Percentiles rank a stretch among this genome's conserved stretches.
These are phyloP conservation scores for Anoplius nigerrimus DNA, from an alignment of 2,888 invertebrate species.

Conservation along the genomic window DNA sequence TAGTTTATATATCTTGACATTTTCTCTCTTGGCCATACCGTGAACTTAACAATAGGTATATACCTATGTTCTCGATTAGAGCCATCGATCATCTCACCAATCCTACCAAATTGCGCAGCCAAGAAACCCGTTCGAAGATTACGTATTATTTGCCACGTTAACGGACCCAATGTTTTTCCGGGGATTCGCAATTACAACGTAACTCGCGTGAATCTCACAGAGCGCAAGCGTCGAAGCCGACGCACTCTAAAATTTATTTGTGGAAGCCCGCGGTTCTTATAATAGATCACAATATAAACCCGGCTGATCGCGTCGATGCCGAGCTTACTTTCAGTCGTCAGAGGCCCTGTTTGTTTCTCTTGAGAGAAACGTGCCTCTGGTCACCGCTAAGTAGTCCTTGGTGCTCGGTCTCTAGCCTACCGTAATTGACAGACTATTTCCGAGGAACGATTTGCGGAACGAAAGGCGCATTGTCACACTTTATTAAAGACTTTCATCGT, in stretches of 20 bases:
- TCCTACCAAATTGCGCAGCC: too few relatives aligned
- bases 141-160: too few relatives aligned
- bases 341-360: conserved; percentile 29
- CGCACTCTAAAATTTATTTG: conserved; percentile 53
- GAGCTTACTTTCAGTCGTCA: neutral
- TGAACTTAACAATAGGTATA: too few relatives aligned
- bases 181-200: neutral
- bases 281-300: conserved; percentile 66
- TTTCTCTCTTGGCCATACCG: too few relatives aligned
- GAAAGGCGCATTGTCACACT: too few relatives aligned
- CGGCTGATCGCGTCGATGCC: conserved; percentile 27
- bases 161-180: conserved; percentile 18
- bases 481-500: too few relatives aligned
- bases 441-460: too few relatives aligned
- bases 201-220: neutral
- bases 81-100: too few relatives aligned
- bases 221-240: neutral
- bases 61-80: too few relatives aligned
- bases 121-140: too few relatives aligned
- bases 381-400: conserved; percentile 33
- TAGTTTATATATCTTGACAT: too few relatives aligned
- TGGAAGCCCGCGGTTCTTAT: conserved; percentile 55
- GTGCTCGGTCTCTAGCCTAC: neutral
- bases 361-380: conserved; percentile 34
- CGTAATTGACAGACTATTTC: too few relatives aligned